phyloP scores from a whole-genome alignment of 2,113 vertebrate genomes.

The Mobula hypostoma region DNA sequence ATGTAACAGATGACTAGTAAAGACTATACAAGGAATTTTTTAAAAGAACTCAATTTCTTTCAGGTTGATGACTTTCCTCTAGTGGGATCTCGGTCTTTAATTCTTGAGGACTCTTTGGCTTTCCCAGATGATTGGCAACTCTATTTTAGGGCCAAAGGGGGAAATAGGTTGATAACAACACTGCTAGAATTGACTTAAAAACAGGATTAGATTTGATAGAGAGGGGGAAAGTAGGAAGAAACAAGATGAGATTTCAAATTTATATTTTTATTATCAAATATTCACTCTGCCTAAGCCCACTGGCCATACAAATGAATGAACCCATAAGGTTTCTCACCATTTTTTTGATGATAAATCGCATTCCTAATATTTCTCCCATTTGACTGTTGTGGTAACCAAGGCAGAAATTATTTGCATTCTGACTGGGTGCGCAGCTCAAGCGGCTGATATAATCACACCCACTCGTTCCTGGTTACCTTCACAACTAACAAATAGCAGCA shows the following conservation, averaged over 20 bases:
- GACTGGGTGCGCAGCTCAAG: not conserved
- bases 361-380: not conserved
- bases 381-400: slow-evolving; percentile 2
- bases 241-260: not conserved
- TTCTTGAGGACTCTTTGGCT: not conserved
- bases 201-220: not conserved
- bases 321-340: not conserved
- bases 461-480: not conserved
- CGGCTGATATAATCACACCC: not conserved
- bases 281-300: not conserved
- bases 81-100: not conserved
- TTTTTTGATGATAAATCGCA: not conserved
- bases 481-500: not conserved
- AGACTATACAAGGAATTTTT: too few species aligned
- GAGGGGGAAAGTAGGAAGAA: not conserved
- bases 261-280: not conserved
- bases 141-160: not conserved
- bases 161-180: not conserved
- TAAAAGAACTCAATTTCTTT: too few species aligned
- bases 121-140: not conserved
- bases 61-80: not conserved
- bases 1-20: too few species aligned
- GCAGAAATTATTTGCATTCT: not conserved
- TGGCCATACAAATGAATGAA: not conserved
- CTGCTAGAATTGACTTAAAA: not conserved